Base-by-base conservation (phyloP, 1,140 invertebrate genomes). In the Nymphalis io region DNA sequence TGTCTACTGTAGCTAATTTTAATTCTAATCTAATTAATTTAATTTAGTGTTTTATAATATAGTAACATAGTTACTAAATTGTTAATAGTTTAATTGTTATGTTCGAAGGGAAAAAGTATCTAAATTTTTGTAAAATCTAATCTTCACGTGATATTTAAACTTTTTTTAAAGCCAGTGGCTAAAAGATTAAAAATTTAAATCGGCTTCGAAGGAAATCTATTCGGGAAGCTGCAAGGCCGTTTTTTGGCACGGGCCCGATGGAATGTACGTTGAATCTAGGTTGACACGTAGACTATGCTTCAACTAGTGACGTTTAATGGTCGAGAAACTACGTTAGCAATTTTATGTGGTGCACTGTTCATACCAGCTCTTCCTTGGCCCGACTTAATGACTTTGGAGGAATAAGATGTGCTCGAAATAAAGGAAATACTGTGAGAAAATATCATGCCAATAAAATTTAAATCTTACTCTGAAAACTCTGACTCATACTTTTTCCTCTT, bases 211-310 rank as follows among this genome's bases (percentile, higher is more conserved):
- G 51, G 20, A 33, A 55, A 55, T 55, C 51, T 55, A 55, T 55
- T 40, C 20, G 33, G 58, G 46, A 61, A 27, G 38, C 21, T 21
- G 58, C 18, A 23, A 53, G 12, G 38, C 18, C 40, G 46, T 69
- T 69, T 64, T 66, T 71, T 65, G 57, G 69, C 63, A 65, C 61
- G 58, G 16, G 23, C 33, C 27, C 33, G 40, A 15, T 33, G 38
- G 62, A 51, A 71, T 67, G 38, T 64, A 70, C 58, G 51, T 60
- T 72, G 66, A 72, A 71, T 67, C 16, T 68, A 70, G 62, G 59
- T 61, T 74, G 69, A 74, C 72, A 76, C 72, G 72, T 72, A 74
- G 75, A 63, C 72, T 59, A 74, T 77, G 68, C 68, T 66, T 77
- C 69, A 74, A 58, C 38, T 46, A 42, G 58, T 55, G 74, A 73